Evolutionary conservation across 2,888 invertebrate genomes (phyloP).

Genomic region (Tetragnatha montana): DNA sequence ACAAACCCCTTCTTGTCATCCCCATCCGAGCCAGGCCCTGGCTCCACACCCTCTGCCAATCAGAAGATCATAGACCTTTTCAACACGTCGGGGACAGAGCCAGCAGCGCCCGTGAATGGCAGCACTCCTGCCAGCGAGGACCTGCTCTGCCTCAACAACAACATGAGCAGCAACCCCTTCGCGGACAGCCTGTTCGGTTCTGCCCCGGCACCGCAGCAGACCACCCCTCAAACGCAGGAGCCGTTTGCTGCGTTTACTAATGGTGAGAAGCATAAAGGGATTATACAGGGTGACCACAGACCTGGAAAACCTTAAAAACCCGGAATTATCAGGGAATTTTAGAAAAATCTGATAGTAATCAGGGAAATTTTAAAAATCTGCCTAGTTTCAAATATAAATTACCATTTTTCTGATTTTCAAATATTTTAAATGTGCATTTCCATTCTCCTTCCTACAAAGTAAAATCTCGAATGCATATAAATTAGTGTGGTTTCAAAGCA

Average conservation of each 20-base stretch:
- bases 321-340: too few species aligned
- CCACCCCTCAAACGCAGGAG: constrained; percentile 24
- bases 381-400: too few species aligned
- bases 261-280: constrained; percentile 46
- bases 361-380: too few species aligned
- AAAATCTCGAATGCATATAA: too few species aligned
- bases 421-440: too few species aligned
- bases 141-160: constrained; percentile 84
- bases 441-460: too few species aligned
- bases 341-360: too few species aligned
- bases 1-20: constrained; percentile 71
- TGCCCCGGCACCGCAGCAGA: constrained; percentile 8
- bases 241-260: constrained; percentile 58
- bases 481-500: too few species aligned
- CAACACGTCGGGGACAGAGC: constrained; percentile 65
- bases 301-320: too few species aligned
- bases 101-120: background rate
- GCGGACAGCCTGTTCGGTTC: constrained; percentile 78
- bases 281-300: too few species aligned
- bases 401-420: too few species aligned
- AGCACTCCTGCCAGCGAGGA: constrained; percentile 88
- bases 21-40: constrained; percentile 48
- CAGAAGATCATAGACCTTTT: constrained; percentile 71
- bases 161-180: constrained; percentile 88
- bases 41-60: constrained; percentile 38